A percentile compares a stretch with the other conserved stretches of the same genome.
phyloP scores from a whole-genome alignment of 2,113 vertebrate species.

The Emydura subglobosa region DNA sequence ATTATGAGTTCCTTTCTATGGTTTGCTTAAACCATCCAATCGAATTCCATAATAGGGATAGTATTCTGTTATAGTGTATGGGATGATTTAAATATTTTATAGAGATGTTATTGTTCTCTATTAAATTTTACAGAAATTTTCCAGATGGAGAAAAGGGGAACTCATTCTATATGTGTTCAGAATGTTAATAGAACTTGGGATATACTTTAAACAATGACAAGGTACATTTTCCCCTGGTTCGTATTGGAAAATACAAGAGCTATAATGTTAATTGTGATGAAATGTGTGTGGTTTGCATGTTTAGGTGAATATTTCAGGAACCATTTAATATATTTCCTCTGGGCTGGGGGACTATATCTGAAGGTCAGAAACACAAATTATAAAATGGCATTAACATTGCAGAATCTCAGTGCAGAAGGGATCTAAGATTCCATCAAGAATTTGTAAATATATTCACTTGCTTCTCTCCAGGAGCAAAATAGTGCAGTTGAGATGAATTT shows the following conservation, averaged over 20 bases:
- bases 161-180: not conserved
- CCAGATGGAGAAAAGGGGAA: not conserved
- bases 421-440: constrained; percentile 67
- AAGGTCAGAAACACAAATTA: constrained; percentile 27
- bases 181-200: not conserved
- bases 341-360: constrained; percentile 44
- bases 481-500: constrained; percentile 61
- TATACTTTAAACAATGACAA: constrained; percentile 43
- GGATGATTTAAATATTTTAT: constrained; percentile 31
- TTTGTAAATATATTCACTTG: constrained; percentile 69
- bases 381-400: constrained; percentile 34
- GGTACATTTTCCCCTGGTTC: constrained; percentile 37
- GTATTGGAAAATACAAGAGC: constrained; percentile 47
- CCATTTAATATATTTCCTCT: constrained; percentile 20
- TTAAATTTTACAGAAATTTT: not conserved
- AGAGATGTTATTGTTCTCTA: not conserved
- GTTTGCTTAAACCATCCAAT: constrained; percentile 15
- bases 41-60: not conserved
- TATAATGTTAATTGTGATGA: constrained; percentile 17
- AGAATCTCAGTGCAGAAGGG: constrained; percentile 50
- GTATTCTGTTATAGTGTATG: not conserved
- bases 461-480: constrained; percentile 63
- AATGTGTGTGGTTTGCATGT: not conserved
- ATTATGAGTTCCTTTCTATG: constrained; percentile 10
- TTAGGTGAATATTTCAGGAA: not conserved